Base-by-base conservation (phyloP, 37 sponge, comb jelly and placozoan species). In the Bolinopsis microptera region DNA sequence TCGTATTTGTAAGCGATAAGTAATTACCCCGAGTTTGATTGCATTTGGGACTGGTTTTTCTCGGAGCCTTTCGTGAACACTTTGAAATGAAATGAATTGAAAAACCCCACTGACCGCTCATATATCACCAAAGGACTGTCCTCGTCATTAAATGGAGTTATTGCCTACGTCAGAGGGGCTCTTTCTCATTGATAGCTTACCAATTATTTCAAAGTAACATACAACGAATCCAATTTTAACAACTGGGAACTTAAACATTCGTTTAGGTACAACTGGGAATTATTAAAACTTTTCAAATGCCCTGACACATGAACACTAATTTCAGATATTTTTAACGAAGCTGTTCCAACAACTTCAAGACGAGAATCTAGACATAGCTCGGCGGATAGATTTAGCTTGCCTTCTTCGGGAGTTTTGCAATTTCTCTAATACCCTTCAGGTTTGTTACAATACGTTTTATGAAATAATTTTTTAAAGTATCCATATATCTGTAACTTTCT, bases 261-360 rank as follows among this genome's bases (percentile, higher is more conserved):
- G n/a, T n/a, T n/a, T n/a, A n/a, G n/a, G n/a, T n/a, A n/a, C n/a
- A n/a, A n/a, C n/a, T n/a, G n/a, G n/a, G n/a, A n/a, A n/a, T n/a
- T n/a, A n/a, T n/a, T n/a, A n/a, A n/a, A n/a, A n/a, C n/a, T n/a
- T n/a, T n/a, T n/a, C n/a, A n/a, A n/a, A n/a, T n/a, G n/a, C n/a
- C n/a, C n/a, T n/a, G n/a, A n/a, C n/a, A n/a, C n/a, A n/a, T n/a
- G n/a, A n/a, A n/a, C n/a, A n/a, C n/a, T n/a, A 32, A 32, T 3
- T 80, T 34, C 48, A 86, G 90, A 86, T 86, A 39, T 86, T 86
- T 38, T 61, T 86, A 30, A 86, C 90, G 31, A 86, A 86, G 28
- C 68, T 86, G 27, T 86, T 86, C 67, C 90, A 86, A 41, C 90
- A 86, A 86, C 90, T 86, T 1, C 90, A 86, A 41, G 90, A 86